Evolutionary conservation across 2,888 invertebrate species (phyloP), one percentile per base, ranked within the genome.

Genomic region (Schizotus pectinicornis): DNA sequence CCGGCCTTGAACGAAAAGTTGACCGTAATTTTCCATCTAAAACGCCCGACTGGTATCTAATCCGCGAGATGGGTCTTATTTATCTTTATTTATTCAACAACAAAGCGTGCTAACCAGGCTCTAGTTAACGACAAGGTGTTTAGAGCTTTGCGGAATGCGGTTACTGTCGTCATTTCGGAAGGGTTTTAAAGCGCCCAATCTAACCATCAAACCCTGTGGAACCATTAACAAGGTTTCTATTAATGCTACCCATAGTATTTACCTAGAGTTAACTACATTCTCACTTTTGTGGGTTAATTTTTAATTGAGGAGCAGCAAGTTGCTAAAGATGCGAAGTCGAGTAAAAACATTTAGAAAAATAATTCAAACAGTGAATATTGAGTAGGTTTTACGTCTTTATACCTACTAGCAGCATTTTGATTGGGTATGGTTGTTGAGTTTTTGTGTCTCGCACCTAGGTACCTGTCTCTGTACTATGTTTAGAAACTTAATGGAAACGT

Each of bases 401-500:
- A n/a, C n/a, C n/a, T n/a, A n/a, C n/a, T n/a, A n/a, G n/a, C n/a
- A n/a, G n/a, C n/a, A n/a, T n/a, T n/a, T n/a, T n/a, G n/a, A n/a
- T n/a, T n/a, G n/a, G n/a, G n/a, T n/a, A n/a, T n/a, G 22, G 22
- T 22, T 2, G 22, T 22, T 2, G 5, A 22, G 22, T 35, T 49
- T 38, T 22, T 49, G 14, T 12, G 7, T 6, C 12, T 22, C 11
- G 8, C 36, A 13, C 11, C 38, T 50, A 33, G 31, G 37, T 30
- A 31, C 13, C 39, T 50, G n/a, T n/a, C n/a, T n/a, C n/a, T n/a
- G n/a, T n/a, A 22, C 12, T 39, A 8, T 12, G 54, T 54, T 54
- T 47, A 32, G 35, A 22, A 47, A 54, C 47, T 54, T 59, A 59
- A 59, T 54, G 47, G 47, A 55, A 56, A 59, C 59, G 55, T 59